These are phyloP conservation scores for Myiopsitta monachus DNA, from an alignment of 2,113 vertebrate genomes.

Conservation along the genomic window DNA sequence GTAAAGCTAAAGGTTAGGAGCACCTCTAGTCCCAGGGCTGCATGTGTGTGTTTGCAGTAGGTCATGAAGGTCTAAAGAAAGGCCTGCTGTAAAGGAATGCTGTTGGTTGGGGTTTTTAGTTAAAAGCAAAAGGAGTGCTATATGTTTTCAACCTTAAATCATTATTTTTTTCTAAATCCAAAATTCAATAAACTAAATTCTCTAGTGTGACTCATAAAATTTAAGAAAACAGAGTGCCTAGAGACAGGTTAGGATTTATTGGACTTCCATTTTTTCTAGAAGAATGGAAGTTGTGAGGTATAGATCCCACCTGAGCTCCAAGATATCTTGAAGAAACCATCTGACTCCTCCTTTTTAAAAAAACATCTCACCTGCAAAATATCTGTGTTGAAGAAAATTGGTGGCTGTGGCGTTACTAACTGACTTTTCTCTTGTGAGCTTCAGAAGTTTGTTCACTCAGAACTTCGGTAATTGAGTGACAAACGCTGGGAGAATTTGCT, in stretches of 20 bases:
- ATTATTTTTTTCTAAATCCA: neutral
- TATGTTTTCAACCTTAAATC: neutral
- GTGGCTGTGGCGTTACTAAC: neutral
- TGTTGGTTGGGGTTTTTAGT: neutral
- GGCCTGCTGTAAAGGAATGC: neutral
- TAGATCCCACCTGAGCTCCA: neutral
- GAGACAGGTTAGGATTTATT: neutral
- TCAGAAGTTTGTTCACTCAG: neutral
- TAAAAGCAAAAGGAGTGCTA: neutral
- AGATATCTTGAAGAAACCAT: neutral
- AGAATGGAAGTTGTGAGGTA: neutral
- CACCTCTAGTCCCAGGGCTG: neutral
- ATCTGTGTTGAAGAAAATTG: neutral
- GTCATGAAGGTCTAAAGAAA: neutral
- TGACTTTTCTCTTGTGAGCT: neutral
- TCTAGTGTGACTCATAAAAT: neutral
- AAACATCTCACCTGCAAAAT: neutral
- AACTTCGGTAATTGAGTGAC: neutral
- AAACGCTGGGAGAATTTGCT: neutral
- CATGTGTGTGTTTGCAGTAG: neutral
- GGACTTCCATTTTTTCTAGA: neutral
- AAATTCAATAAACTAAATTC: neutral
- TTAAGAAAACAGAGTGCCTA: rapidly evolving
- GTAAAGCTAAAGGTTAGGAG: neutral
- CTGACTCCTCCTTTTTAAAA: rapidly evolving